phyloP scores from a whole-genome alignment of 2,113 vertebrate genomes.

The Neofelis nebulosa region DNA sequence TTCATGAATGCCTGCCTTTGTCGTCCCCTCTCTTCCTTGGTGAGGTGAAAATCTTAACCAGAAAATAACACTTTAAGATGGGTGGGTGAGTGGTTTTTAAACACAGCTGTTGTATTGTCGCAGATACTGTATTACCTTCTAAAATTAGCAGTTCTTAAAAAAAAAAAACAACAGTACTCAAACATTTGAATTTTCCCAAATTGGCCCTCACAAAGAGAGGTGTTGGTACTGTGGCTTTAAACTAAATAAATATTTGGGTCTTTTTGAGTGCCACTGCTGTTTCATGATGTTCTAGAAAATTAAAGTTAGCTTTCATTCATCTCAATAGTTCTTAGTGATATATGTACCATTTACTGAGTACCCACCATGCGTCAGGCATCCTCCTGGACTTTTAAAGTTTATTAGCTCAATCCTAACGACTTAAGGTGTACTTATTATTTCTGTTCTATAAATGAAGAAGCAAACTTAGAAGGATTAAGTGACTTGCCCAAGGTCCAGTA shows the following conservation, averaged over 20 bases:
- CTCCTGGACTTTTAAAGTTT: not conserved
- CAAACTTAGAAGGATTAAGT: not conserved
- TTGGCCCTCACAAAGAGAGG: not conserved
- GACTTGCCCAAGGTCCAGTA: not conserved
- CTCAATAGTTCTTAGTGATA: not conserved
- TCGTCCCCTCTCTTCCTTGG: not conserved
- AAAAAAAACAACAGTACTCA: not conserved
- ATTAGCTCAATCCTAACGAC: not conserved
- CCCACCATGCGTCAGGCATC: not conserved
- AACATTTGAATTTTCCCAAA: not conserved
- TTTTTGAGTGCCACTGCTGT: not conserved
- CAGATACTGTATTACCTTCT: constrained; percentile 18
- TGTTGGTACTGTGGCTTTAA: not conserved
- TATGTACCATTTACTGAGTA: not conserved
- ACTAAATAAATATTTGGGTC: not conserved
- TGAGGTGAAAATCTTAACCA: not conserved
- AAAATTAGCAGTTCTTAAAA: constrained; percentile 7
- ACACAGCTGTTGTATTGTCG: not conserved
- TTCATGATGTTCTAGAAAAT: constrained; percentile 18
- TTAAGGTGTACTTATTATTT: not conserved
- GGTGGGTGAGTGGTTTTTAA: not conserved
- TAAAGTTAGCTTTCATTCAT: not conserved
- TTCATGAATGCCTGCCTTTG: not conserved
- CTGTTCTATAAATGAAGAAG: not conserved
- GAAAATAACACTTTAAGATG: not conserved